These are phyloP conservation scores for Salvelinus fontinalis DNA, from an alignment of 2,113 vertebrate species.

Conservation along the genomic window DNA sequence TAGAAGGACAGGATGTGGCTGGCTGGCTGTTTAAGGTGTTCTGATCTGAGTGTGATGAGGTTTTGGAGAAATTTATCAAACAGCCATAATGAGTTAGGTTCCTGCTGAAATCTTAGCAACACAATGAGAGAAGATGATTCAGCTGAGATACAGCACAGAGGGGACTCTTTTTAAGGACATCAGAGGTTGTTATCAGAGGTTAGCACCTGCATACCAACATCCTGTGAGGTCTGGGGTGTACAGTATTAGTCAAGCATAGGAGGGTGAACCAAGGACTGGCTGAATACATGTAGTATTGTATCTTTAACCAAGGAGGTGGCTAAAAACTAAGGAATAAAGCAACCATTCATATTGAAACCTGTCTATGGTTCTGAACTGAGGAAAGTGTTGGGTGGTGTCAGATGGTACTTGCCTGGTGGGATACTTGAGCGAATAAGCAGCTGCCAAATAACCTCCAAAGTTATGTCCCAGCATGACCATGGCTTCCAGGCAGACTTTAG, in stretches of 20 bases:
- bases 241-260: constrained; percentile 22
- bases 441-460: constrained; percentile 89
- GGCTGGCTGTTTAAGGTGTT: not conserved
- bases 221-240: constrained; percentile 9
- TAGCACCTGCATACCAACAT: constrained; percentile 27
- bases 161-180: constrained; percentile 44
- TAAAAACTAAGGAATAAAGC: not conserved
- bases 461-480: constrained; percentile 95
- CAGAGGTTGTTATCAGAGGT: constrained; percentile 30
- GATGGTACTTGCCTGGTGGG: constrained; percentile 80
- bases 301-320: too few species aligned
- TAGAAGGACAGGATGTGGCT: too few species aligned
- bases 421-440: constrained; percentile 87
- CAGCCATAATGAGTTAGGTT: constrained; percentile 8
- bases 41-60: constrained; percentile 34
- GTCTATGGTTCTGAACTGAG: not conserved
- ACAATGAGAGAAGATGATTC: constrained; percentile 15
- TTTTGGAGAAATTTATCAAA: constrained; percentile 47
- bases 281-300: too few species aligned
- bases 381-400: not conserved
- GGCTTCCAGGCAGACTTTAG: constrained; percentile 79
- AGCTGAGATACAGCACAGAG: constrained; percentile 34
- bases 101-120: constrained; percentile 28
- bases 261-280: not conserved
- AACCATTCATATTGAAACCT: not conserved